Evolutionary conservation across 1,140 invertebrate species (phyloP).

Genomic region (Latrodectus geometricus): DNA sequence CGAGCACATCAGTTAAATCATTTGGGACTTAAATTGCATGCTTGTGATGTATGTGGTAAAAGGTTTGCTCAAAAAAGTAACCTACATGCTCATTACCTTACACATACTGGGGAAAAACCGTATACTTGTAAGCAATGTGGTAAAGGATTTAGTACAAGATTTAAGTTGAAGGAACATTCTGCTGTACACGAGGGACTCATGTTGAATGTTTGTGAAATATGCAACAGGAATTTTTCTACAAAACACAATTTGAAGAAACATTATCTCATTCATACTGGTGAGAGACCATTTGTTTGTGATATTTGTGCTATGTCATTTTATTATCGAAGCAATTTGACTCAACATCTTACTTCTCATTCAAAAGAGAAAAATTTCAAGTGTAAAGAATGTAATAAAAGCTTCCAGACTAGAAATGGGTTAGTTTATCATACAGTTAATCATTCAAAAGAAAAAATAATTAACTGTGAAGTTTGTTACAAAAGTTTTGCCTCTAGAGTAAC

Average conservation of each 20-base stretch:
- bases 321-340: background rate
- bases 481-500: too few relatives aligned
- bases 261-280: conserved; percentile 14
- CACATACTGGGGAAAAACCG: conserved; percentile 5
- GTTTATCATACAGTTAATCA: background rate
- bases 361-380: background rate
- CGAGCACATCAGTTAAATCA: too few relatives aligned
- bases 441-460: too few relatives aligned
- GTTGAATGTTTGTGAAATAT: conserved; percentile 25
- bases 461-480: too few relatives aligned
- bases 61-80: conserved; percentile 9
- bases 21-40: background rate
- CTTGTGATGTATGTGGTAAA: conserved; percentile 16
- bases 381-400: background rate
- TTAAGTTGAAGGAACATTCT: background rate
- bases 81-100: conserved; percentile 4
- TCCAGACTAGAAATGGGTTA: background rate
- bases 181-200: background rate
- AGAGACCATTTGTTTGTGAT: background rate
- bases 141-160: background rate
- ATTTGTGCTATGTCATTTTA: conserved; percentile 17
- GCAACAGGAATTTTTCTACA: conserved; percentile 1
- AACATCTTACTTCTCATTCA: background rate
- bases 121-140: background rate
- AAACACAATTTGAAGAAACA: conserved; percentile 8